Conservation (phyloP, 2,113 vertebrate species). For the Gambusia affinis region DNA sequence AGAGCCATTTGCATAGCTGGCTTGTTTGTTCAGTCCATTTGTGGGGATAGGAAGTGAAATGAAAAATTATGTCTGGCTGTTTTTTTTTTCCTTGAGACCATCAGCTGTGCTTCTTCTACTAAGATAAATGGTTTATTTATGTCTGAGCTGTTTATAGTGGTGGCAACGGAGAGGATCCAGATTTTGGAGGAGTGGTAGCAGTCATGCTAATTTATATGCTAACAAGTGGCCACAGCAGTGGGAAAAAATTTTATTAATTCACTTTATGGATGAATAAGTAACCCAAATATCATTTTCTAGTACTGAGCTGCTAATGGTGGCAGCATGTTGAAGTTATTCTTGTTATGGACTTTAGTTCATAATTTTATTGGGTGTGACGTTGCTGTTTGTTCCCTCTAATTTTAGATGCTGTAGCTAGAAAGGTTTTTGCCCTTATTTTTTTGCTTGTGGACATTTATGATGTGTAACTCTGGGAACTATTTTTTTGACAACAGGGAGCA, state of each 20-base stretch:
- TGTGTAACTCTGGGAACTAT: too few relatives aligned
- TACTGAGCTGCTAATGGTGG: too few relatives aligned
- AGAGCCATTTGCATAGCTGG: constrained; percentile 41
- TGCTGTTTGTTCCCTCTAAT: too few relatives aligned
- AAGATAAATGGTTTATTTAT: constrained; percentile 20
- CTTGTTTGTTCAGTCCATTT: constrained; percentile 13
- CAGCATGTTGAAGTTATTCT: too few relatives aligned
- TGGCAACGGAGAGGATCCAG: background rate
- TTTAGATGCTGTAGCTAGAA: too few relatives aligned
- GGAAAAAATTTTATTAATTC: background rate
- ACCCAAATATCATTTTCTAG: background rate
- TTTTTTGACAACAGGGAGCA: too few relatives aligned
- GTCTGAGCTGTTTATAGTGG: background rate
- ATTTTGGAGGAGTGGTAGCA: background rate
- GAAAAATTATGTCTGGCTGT: constrained; percentile 23
- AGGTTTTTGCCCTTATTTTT: too few relatives aligned
- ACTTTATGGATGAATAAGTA: background rate
- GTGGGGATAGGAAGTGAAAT: constrained; percentile 16
- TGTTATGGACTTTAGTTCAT: background rate
- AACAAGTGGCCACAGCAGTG: background rate
- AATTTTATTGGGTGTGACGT: too few relatives aligned
- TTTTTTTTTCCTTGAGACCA: constrained; percentile 16
- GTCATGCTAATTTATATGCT: background rate
- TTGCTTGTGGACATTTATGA: too few relatives aligned
- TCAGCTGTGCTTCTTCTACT: constrained; percentile 30